Evolutionary conservation across 2,797 vertebrate species (phyloP).

Genomic region (Syndactyla subalaris): DNA sequence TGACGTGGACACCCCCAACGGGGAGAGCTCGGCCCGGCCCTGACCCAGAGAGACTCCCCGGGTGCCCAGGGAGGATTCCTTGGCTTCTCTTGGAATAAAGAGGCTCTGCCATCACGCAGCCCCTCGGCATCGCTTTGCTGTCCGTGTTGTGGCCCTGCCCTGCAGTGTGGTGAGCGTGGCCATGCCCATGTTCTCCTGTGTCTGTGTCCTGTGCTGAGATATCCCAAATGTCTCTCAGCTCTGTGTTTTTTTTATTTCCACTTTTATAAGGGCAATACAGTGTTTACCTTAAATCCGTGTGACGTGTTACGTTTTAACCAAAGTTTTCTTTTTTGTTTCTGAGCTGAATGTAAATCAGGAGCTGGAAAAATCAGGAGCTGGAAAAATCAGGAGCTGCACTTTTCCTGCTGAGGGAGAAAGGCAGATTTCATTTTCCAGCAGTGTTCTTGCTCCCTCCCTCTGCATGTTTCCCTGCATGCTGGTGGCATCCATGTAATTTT

Average conservation of each 20-base stretch:
- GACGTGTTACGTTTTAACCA: background rate
- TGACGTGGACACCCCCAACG: accelerated
- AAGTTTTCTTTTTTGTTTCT: background rate
- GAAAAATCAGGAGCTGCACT: background rate
- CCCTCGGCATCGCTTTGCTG: background rate
- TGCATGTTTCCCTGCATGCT: background rate
- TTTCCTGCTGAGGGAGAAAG: background rate
- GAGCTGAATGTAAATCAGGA: conserved; percentile 18
- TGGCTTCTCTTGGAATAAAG: background rate
- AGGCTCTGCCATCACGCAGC: background rate
- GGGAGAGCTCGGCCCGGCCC: background rate
- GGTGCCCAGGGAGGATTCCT: background rate
- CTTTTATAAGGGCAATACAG: background rate
- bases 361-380: background rate
- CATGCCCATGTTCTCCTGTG: background rate
- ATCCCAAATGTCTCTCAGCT: background rate
- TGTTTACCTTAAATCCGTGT: background rate
- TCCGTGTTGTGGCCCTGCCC: background rate
- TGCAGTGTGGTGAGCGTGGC: background rate
- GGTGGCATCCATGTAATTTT: background rate
- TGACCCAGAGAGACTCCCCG: background rate
- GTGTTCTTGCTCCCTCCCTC: background rate
- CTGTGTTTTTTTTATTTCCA: background rate
- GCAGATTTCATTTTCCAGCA: background rate
- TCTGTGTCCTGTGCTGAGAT: background rate